These are phyloP conservation scores for Cyprinodon tularosa DNA, from an alignment of 2,113 vertebrate genomes.

Conservation along the genomic window DNA sequence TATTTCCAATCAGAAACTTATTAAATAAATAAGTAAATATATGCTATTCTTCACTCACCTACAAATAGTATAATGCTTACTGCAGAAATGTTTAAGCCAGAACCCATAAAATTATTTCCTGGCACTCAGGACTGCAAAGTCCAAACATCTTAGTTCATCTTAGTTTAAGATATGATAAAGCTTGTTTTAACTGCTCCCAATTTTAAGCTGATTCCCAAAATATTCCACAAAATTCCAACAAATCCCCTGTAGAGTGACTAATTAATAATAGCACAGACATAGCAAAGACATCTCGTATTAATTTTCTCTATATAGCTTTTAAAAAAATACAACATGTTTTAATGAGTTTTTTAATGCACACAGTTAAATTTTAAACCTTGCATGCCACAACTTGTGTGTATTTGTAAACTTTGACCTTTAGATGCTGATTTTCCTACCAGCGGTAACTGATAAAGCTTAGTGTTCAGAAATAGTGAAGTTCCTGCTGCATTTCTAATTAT, in stretches of 20 bases:
- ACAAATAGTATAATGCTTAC: background rate
- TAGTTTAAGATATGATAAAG: no score
- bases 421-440: background rate
- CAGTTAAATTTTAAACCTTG: background rate
- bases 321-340: no score
- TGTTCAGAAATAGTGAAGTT: no score
- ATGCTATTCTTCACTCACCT: background rate
- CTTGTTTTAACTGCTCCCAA: background rate
- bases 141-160: background rate
- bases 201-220: background rate
- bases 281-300: no score
- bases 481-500: no score
- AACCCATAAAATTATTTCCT: background rate
- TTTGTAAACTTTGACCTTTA: background rate
- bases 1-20: background rate
- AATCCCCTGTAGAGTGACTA: background rate
- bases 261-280: no score
- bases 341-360: background rate
- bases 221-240: background rate
- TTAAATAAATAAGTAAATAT: background rate
- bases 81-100: background rate
- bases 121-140: background rate
- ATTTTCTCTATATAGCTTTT: no score
- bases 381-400: background rate
- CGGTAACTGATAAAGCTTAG: no score